These are phyloP conservation scores for Proctacanthus coquilletti DNA, from an alignment of 1,140 invertebrate genomes.

Conservation along the genomic window DNA sequence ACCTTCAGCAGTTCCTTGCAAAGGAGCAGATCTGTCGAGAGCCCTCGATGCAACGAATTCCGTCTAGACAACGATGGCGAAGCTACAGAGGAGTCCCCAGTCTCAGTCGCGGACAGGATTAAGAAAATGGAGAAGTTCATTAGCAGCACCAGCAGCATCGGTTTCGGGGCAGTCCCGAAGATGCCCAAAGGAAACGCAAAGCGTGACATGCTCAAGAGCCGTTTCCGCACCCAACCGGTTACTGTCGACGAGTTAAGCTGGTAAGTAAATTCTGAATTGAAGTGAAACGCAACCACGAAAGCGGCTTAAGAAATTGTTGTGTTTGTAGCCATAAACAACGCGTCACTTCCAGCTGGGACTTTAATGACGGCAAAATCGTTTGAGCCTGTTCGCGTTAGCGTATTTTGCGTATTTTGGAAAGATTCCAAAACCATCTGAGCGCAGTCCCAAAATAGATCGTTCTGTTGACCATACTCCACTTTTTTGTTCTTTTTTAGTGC, in stretches of 20 bases:
- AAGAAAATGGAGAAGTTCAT: conserved; percentile 27
- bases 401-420: too few species aligned
- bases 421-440: too few species aligned
- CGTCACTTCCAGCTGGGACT: too few species aligned
- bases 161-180: conserved; percentile 30
- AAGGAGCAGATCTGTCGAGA: conserved; percentile 2
- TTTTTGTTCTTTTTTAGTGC: too few species aligned
- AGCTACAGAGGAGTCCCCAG: conserved; percentile 3
- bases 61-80: too few species aligned
- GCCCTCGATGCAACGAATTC: conserved; percentile 25
- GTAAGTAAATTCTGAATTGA: conserved; percentile 2
- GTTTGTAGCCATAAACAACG: too few species aligned
- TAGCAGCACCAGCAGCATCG: conserved; percentile 8
- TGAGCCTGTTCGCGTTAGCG: too few species aligned
- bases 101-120: conserved; percentile 26
- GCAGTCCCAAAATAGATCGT: too few species aligned
- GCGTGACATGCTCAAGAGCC: conserved; percentile 35
- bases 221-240: conserved; percentile 49
- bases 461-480: too few species aligned
- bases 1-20: not conserved
- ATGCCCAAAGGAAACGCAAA: conserved; percentile 28
- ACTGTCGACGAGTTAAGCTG: conserved; percentile 38
- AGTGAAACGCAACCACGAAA: too few species aligned
- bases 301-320: too few species aligned
- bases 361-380: too few species aligned